Conservation (phyloP, 2,113 vertebrate species). For the Nycticorax nycticorax region DNA sequence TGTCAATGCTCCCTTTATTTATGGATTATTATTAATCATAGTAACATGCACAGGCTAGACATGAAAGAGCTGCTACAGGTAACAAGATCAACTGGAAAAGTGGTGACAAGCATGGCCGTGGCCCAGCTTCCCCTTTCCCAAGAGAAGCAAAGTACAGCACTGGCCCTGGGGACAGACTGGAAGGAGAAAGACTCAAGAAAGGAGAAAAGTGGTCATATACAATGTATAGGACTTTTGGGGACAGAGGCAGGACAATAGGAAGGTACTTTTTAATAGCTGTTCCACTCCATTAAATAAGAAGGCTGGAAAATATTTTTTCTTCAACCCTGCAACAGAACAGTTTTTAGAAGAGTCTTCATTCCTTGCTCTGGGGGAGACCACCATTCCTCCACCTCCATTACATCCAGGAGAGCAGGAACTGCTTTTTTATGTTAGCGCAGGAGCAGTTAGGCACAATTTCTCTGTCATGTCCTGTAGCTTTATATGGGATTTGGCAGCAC, state of each 20-base stretch:
- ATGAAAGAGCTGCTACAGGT: not conserved
- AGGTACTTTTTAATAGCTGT: not conserved
- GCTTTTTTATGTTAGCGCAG: not conserved
- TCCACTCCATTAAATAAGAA: not conserved
- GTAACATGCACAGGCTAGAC: not conserved
- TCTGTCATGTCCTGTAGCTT: not conserved
- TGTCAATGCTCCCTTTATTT: not conserved
- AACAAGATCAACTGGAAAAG: not conserved
- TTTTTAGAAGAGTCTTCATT: not conserved
- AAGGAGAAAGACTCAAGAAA: not conserved
- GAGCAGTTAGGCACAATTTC: not conserved
- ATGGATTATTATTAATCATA: not conserved
- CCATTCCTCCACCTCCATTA: not conserved
- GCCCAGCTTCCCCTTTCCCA: not conserved
- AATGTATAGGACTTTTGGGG: not conserved
- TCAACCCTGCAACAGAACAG: not conserved
- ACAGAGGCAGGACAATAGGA: not conserved
- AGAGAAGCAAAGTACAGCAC: not conserved
- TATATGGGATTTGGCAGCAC: not conserved
- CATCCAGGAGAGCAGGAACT: not conserved
- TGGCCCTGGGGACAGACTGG: not conserved
- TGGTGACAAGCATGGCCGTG: not conserved
- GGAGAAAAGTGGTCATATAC: not conserved
- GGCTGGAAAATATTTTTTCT: not conserved
- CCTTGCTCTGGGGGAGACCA: not conserved